Evolutionary conservation across 2,888 invertebrate genomes (phyloP), one percentile per base, ranked within the genome.

Genomic region (Platypus cylindrus): DNA sequence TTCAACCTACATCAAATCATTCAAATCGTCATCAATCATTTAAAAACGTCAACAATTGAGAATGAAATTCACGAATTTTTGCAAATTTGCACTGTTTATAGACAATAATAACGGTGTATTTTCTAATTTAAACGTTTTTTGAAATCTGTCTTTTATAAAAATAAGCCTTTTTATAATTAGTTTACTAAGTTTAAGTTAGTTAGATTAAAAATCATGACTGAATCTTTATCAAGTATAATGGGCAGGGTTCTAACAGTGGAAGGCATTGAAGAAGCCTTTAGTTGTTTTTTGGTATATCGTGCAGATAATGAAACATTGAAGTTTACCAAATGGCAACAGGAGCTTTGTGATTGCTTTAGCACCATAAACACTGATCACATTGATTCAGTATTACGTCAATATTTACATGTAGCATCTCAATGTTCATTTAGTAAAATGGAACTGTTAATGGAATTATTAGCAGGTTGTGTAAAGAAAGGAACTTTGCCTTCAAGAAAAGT

Each of bases 241-340:
- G 75, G 72, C 52, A 77, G 78, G 48, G 75, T 65, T 38, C 44
- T 63, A 20, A 75, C 76, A 58, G 80, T 86, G 5, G 85, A 87
- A 54, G 72, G 78, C 1, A 80, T 86, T 18, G 89, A 90, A 54
- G 86, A 89, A 60, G 86, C 87, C 0, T 91, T 94, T 54, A 83
- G 84, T 55, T 84, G 84, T 49, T 86, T 84, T 49, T 70, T 91
- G 38, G 79, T 87, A 2, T 81, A 87, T 51, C 75, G 78, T 46
- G 68, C 75, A 12, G 74, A 76, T 32, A 70, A 71, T 37, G 81
- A 86, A 54, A 67, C 65, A 44, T 77, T 79, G 46, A 78, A 78
- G 55, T 64, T 77, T 17, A 60, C 70, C 23, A 62, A 66, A 52
- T 81, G 80, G 62, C 75, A 79, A 47, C 73, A 75, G 43, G 78